Conservation (phyloP, 1,140 invertebrate genomes). For the Drosophila dunni region DNA sequence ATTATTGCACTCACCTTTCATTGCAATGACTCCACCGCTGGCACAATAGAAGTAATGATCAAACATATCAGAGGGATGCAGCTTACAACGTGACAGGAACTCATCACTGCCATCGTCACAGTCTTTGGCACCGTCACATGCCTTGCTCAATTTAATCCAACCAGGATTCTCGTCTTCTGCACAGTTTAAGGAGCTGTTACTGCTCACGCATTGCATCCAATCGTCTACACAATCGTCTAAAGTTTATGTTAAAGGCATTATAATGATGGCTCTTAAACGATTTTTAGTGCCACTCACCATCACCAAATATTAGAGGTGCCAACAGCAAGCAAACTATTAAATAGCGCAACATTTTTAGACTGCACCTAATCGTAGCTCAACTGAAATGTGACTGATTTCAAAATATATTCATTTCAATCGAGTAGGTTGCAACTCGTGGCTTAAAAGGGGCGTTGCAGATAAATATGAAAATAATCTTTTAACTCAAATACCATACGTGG, state of each 20-base stretch:
- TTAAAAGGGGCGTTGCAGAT: not conserved
- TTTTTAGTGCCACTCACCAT: not conserved
- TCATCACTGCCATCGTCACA: constrained; percentile 30
- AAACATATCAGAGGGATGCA: not conserved
- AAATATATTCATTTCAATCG: not conserved
- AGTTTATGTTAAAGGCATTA: not conserved
- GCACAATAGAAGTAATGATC: not conserved
- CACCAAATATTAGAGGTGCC: not conserved
- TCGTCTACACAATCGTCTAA: not conserved
- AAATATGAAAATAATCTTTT: not conserved
- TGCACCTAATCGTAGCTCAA: not conserved
- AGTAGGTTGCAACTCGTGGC: no score
- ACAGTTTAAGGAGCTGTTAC: not conserved
- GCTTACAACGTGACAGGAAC: constrained; percentile 6
- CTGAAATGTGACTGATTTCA: not conserved
- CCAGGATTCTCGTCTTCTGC: not conserved
- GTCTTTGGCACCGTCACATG: constrained; percentile 2
- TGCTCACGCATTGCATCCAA: constrained; percentile 9
- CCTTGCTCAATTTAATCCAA: constrained; percentile 1
- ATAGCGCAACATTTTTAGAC: constrained; percentile 9
- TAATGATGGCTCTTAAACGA: not conserved
- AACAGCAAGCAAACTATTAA: not conserved
- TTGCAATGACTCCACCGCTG: not conserved
- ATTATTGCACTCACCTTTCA: not conserved
- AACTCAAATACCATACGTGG: not conserved